Percentiles rank a stretch among this genome's conserved stretches.
These are phyloP conservation scores for Zootoca vivipara DNA, from an alignment of 2,113 vertebrate genomes.

Conservation along the genomic window DNA sequence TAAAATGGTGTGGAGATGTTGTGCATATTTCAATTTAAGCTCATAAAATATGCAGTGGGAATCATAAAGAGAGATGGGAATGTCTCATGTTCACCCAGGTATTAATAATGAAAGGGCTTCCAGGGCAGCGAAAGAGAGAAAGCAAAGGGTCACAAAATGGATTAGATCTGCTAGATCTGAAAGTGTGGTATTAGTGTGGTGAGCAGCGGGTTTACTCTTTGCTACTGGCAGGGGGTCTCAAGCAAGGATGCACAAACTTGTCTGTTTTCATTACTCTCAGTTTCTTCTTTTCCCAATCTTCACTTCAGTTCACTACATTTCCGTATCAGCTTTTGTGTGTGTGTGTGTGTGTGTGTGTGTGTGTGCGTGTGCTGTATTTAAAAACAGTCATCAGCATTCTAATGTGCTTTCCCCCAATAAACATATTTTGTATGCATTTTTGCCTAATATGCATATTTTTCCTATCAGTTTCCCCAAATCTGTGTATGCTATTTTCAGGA, in stretches of 20 bases:
- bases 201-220: not conserved
- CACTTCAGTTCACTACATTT: no score
- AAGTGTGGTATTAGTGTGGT: rapidly evolving
- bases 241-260: not conserved
- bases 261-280: no score
- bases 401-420: no score
- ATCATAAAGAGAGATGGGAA: constrained; percentile 1
- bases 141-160: not conserved
- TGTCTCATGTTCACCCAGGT: not conserved
- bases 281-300: no score
- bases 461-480: no score
- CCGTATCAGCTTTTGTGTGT: no score
- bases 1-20: not conserved
- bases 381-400: no score
- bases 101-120: not conserved
- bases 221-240: rapidly evolving
- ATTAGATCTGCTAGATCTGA: not conserved
- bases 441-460: no score
- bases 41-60: not conserved
- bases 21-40: not conserved
- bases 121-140: not conserved
- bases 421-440: no score
- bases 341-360: no score
- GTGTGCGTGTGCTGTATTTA: no score
- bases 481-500: no score